Conservation (phyloP, 2,113 vertebrate genomes). For the Tragelaphus scriptus region DNA sequence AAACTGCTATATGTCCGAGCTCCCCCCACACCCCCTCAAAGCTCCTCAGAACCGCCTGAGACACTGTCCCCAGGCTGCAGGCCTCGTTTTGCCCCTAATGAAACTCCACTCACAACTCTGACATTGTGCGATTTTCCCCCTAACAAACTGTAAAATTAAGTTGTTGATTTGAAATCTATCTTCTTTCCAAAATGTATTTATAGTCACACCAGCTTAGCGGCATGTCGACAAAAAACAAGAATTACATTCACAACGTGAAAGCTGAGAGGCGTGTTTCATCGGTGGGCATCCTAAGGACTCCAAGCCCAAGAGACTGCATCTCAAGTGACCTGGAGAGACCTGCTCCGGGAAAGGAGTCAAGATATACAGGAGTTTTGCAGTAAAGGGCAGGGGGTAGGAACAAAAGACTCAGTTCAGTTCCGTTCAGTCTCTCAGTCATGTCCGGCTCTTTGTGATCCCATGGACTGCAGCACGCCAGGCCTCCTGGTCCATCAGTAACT, state of each 20-base stretch:
- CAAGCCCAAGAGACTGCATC: neutral
- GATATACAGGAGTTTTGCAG: neutral
- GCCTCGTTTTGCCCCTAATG: neutral
- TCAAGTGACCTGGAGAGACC: neutral
- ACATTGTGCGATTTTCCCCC: neutral
- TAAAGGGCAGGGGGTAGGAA: neutral
- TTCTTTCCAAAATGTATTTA: neutral
- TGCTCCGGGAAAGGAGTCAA: neutral
- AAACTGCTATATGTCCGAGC: neutral
- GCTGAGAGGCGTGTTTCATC: neutral
- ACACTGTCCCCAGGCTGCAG: neutral
- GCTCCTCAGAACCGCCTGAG: neutral
- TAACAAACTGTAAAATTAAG: neutral
- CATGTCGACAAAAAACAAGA: neutral
- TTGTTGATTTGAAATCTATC: neutral
- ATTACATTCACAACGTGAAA: neutral
- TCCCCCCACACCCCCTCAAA: neutral
- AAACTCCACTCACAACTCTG: neutral
- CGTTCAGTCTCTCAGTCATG: accelerated
- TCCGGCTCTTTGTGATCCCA: neutral
- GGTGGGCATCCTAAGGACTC: neutral
- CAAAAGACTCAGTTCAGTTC: neutral
- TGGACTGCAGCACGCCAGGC: neutral
- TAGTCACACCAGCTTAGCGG: neutral
- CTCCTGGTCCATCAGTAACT: neutral